These are phyloP conservation scores for Tipula vernalis DNA, from an alignment of 2,888 invertebrate genomes.

Conservation along the genomic window DNA sequence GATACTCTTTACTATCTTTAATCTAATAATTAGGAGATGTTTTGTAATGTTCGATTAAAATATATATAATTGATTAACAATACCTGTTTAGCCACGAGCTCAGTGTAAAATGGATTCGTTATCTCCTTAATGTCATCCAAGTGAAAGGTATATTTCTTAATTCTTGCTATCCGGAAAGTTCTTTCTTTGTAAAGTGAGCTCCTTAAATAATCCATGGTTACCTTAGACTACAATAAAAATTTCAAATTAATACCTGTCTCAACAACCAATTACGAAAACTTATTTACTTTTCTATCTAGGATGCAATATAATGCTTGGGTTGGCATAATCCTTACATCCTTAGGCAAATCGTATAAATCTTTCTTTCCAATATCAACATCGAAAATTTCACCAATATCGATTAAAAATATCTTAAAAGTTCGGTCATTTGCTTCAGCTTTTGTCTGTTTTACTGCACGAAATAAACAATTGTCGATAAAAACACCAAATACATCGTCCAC, in stretches of 20 bases:
- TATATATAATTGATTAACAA: no score
- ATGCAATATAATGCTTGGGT: not conserved
- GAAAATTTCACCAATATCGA: constrained; percentile 12
- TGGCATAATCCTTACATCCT: not conserved
- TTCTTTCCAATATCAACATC: not conserved
- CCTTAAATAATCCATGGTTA: not conserved
- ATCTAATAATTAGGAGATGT: not conserved
- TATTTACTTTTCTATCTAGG: not conserved
- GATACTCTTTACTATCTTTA: not conserved
- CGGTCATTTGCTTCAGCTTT: not conserved
- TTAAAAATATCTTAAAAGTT: not conserved
- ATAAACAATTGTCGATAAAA: not conserved
- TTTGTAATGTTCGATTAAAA: no score
- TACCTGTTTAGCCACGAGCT: not conserved
- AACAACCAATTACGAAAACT: not conserved
- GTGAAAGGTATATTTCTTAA: not conserved
- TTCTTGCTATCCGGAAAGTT: not conserved
- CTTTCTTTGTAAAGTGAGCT: not conserved
- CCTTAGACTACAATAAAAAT: not conserved
- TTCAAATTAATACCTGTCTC: not conserved
- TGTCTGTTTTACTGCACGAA: not conserved
- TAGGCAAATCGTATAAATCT: constrained; percentile 7
- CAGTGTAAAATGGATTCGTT: not conserved
- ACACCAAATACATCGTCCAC: not conserved
- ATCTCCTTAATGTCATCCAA: not conserved